A percentile compares a stretch with the other conserved stretches of the same genome.
phyloP scores from a whole-genome alignment of 2,113 vertebrate genomes.

The Calyptommatus sinebrachiatus region DNA sequence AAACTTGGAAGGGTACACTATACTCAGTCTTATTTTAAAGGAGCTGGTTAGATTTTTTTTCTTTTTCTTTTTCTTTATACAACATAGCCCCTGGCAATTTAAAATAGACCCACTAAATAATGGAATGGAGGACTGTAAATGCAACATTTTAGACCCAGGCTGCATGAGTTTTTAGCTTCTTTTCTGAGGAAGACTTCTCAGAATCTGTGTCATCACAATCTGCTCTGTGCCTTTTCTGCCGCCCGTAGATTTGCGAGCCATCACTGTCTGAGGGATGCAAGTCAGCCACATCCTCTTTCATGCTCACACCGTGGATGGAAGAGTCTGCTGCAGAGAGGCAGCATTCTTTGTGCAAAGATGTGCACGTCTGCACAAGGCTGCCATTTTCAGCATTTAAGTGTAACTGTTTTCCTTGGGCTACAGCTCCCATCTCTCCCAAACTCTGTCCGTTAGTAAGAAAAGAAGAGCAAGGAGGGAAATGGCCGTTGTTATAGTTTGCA shows the following conservation, averaged over 20 bases:
- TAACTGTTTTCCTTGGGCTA: slow-evolving; percentile 63
- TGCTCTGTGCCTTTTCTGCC: slow-evolving; percentile 86
- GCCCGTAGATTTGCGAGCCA: slow-evolving; percentile 63
- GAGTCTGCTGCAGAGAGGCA: slow-evolving; percentile 72
- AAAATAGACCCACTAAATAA: slow-evolving; percentile 70
- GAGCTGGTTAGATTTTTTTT: slow-evolving; percentile 61
- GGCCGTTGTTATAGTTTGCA: slow-evolving; percentile 75
- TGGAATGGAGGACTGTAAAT: slow-evolving; percentile 71
- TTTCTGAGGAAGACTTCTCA: slow-evolving; percentile 85
- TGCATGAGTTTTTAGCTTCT: slow-evolving; percentile 88
- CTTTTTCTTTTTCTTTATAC: slow-evolving; percentile 60
- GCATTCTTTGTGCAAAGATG: slow-evolving; percentile 72
- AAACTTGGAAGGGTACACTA: slow-evolving; percentile 69
- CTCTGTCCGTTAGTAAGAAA: slow-evolving; percentile 74
- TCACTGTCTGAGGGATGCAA: slow-evolving; percentile 57
- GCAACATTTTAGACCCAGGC: slow-evolving; percentile 70
- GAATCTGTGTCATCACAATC: slow-evolving; percentile 80
- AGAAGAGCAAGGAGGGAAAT: slow-evolving; percentile 68
- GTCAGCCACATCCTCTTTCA: slow-evolving; percentile 68
- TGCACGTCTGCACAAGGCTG: slow-evolving; percentile 60
- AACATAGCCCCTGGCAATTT: slow-evolving; percentile 69
- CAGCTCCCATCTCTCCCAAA: slow-evolving; percentile 65
- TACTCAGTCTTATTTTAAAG: slow-evolving; percentile 64
- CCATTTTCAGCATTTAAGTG: slow-evolving; percentile 65
- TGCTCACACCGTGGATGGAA: slow-evolving; percentile 65